These are phyloP conservation scores for Nannospalax galili DNA, from an alignment of 2,113 vertebrate genomes.

Conservation along the genomic window DNA sequence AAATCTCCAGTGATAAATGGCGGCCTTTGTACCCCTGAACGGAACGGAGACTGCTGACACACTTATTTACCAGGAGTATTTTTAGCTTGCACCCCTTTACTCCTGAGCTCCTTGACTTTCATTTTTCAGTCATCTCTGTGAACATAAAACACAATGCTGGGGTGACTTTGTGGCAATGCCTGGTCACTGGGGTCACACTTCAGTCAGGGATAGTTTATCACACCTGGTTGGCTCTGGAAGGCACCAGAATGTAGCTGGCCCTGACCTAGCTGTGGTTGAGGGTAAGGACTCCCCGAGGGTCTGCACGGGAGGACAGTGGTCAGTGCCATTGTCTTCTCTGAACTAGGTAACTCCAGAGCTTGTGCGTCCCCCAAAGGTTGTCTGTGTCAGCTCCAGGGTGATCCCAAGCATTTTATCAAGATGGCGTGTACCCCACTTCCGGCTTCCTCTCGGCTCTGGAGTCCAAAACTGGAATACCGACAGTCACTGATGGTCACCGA, in stretches of 20 bases:
- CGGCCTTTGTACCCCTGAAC: conserved; percentile 14
- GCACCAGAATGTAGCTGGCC: accelerated
- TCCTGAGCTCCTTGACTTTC: background rate
- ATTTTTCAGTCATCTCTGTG: background rate
- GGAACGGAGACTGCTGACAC: background rate
- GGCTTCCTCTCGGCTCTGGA: accelerated
- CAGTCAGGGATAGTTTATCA: accelerated
- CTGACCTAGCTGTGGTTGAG: too few species aligned
- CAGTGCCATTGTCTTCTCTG: accelerated
- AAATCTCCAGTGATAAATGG: conserved; percentile 62
- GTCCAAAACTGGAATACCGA: background rate
- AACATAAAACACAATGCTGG: background rate
- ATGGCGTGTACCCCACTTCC: accelerated
- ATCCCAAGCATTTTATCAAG: too few species aligned
- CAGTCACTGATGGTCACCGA: too few species aligned
- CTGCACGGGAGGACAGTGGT: background rate
- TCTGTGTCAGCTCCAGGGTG: background rate
- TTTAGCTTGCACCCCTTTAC: background rate
- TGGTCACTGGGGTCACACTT: background rate
- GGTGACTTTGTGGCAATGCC: conserved; percentile 63
- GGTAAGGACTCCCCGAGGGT: accelerated
- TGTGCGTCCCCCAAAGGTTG: too few species aligned
- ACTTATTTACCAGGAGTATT: conserved; percentile 38
- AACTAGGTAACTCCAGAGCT: too few species aligned
- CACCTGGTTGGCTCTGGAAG: background rate